phyloP scores from a whole-genome alignment of 2,797 vertebrate species.

The Hydrocynus forskahlii region DNA sequence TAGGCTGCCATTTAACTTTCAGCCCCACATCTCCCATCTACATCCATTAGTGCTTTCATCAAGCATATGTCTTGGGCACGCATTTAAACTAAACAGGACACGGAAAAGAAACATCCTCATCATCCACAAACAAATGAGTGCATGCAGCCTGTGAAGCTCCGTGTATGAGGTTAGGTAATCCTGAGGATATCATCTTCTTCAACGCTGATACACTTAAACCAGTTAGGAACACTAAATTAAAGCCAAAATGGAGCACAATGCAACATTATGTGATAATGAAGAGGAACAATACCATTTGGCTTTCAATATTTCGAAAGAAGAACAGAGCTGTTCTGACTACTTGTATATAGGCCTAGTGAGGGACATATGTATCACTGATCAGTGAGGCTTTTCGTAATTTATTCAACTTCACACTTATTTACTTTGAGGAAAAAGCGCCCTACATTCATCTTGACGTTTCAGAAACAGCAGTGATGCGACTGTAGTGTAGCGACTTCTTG shows the following conservation, averaged over 20 bases:
- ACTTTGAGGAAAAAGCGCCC: background rate
- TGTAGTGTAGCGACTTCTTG: too few relatives aligned
- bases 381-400: background rate
- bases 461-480: background rate
- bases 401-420: background rate
- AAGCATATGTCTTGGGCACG: background rate
- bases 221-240: background rate
- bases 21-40: background rate
- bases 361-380: background rate
- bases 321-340: background rate
- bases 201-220: too few relatives aligned
- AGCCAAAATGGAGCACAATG: too few relatives aligned
- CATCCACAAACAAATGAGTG: conserved; percentile 32
- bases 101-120: background rate
- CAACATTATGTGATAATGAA: background rate
- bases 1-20: background rate
- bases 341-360: background rate
- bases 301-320: background rate
- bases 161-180: background rate
- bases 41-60: background rate
- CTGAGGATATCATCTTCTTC: background rate
- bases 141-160: conserved; percentile 18
- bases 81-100: conserved; percentile 17
- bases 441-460: background rate
- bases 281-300: background rate